Conservation (phyloP, 2,113 vertebrate genomes). For the Sturnira hondurensis region DNA sequence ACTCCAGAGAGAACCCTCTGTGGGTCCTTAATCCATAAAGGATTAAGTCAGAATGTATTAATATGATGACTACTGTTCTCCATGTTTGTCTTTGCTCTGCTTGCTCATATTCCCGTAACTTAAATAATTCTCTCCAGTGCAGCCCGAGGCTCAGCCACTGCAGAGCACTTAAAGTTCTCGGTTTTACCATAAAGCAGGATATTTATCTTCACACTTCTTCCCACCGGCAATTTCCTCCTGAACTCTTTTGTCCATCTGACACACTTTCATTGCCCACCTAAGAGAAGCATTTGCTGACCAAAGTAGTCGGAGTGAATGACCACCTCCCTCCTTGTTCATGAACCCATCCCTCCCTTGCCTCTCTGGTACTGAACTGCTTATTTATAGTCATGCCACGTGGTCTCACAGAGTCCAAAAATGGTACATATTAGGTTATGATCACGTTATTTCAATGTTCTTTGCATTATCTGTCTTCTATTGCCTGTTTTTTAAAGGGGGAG, state of each 20-base stretch:
- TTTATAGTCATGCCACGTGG: neutral
- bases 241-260: neutral
- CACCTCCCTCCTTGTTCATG: neutral
- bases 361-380: neutral
- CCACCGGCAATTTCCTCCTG: neutral
- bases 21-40: neutral
- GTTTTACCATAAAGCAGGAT: neutral
- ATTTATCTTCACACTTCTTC: neutral
- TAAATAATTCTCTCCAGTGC: neutral
- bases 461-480: neutral
- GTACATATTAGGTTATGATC: neutral
- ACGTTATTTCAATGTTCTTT: neutral
- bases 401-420: neutral
- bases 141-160: neutral
- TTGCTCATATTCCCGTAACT: neutral
- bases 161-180: neutral
- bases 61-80: neutral
- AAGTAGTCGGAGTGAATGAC: neutral
- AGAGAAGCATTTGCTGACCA: neutral
- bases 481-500: neutral
- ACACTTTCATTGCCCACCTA: neutral
- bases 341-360: neutral
- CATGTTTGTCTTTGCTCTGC: neutral
- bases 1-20: neutral
- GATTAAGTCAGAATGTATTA: neutral